These are phyloP conservation scores for Haliclona indistincta DNA, from an alignment of 37 sponge, comb jelly and placozoan species.

Conservation along the genomic window DNA sequence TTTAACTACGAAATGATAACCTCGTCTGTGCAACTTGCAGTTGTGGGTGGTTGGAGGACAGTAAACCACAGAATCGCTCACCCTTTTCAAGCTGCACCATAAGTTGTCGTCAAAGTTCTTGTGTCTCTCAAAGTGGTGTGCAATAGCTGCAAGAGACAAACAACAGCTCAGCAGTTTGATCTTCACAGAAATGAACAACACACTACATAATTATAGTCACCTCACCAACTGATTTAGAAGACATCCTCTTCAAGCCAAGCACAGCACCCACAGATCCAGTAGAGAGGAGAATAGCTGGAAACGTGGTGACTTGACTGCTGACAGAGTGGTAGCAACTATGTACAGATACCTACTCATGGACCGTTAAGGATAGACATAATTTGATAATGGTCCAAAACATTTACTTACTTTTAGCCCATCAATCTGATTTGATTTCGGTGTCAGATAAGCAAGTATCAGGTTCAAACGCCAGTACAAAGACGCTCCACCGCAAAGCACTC, in stretches of 20 bases:
- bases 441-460: neutral
- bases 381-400: neutral
- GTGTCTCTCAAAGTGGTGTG: no score
- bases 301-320: neutral
- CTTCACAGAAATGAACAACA: no score
- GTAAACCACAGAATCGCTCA: neutral
- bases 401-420: neutral
- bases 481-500: no score
- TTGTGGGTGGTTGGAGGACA: no score
- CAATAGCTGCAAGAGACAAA: no score
- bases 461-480: no score
- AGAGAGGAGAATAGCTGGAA: neutral
- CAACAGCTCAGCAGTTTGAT: no score
- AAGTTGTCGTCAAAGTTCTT: neutral
- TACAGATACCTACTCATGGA: neutral
- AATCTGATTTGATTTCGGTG: slow-evolving; percentile 5
- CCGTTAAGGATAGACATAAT: neutral
- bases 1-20: neutral
- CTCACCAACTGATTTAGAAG: no score
- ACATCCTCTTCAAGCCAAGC: neutral
- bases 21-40: slow-evolving; percentile 13
- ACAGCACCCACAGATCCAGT: slow-evolving; percentile 1
- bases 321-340: neutral
- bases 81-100: neutral
- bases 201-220: no score